These are phyloP conservation scores for Lota lota DNA, from an alignment of 2,113 vertebrate species.

Conservation along the genomic window DNA sequence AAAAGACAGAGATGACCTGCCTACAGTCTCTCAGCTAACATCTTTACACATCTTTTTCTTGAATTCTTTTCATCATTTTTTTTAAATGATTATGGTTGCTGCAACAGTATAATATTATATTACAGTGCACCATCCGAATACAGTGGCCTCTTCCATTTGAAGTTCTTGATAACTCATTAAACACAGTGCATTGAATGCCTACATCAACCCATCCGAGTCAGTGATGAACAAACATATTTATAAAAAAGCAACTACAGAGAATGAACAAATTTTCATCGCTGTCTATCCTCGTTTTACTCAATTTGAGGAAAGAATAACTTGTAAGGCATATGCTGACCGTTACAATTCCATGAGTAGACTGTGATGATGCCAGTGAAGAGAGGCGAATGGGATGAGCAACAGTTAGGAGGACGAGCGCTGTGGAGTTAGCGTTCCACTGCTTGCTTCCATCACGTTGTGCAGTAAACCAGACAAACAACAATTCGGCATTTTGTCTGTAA, in stretches of 20 bases:
- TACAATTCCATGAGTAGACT: conserved; percentile 25
- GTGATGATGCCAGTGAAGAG: background rate
- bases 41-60: conserved; percentile 54
- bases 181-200: conserved; percentile 48
- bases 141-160: conserved; percentile 45
- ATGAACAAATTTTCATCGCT: conserved; percentile 43
- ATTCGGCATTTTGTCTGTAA: too few relatives aligned
- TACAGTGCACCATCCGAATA: conserved; percentile 57
- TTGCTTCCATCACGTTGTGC: too few relatives aligned
- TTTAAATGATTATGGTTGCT: conserved; percentile 43
- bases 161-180: conserved; percentile 40
- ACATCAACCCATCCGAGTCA: conserved; percentile 48
- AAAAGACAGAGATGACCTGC: conserved; percentile 67
- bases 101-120: conserved; percentile 55
- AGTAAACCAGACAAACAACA: too few relatives aligned
- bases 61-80: background rate
- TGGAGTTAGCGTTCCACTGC: too few relatives aligned
- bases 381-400: too few relatives aligned
- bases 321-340: conserved; percentile 73
- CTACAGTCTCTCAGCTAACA: conserved; percentile 57
- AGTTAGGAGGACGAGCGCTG: too few relatives aligned
- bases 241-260: conserved; percentile 54
- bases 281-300: conserved; percentile 56
- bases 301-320: conserved; percentile 59
- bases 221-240: conserved; percentile 62